These are phyloP conservation scores for Erebia epiphron DNA, from an alignment of 2,888 invertebrate genomes.

Conservation along the genomic window DNA sequence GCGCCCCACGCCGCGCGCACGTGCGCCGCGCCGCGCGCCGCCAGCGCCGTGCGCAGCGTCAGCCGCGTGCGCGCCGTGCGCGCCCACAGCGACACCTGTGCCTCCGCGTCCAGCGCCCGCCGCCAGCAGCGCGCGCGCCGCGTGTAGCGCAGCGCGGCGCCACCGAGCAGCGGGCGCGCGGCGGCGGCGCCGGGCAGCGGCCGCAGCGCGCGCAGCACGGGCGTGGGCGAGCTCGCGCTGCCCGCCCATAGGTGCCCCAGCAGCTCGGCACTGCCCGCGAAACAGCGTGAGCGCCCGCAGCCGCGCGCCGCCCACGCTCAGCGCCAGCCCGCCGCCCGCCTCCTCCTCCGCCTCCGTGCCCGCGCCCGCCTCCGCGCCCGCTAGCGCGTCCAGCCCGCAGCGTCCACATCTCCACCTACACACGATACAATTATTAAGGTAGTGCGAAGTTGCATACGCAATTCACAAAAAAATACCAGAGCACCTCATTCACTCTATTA, in stretches of 20 bases:
- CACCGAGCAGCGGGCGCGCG: slow-evolving; percentile 41
- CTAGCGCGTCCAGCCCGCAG: slow-evolving; percentile 54
- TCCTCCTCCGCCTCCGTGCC: slow-evolving; percentile 43
- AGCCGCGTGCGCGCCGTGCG: slow-evolving; percentile 49
- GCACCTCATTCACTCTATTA: too few relatives aligned
- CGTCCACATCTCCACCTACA: slow-evolving; percentile 56
- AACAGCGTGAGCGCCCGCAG: slow-evolving; percentile 50
- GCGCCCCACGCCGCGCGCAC: slow-evolving; percentile 41
- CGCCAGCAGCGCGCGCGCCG: slow-evolving; percentile 40
- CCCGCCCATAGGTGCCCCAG: slow-evolving; percentile 70
- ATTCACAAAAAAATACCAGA: too few relatives aligned
- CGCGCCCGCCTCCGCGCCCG: slow-evolving; percentile 32
- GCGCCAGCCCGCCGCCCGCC: slow-evolving; percentile 52
- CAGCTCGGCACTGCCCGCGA: slow-evolving; percentile 60
- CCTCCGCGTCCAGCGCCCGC: slow-evolving; percentile 47
- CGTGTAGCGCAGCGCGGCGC: slow-evolving; percentile 41
- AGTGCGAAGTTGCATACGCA: too few relatives aligned
- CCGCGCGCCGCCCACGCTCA: slow-evolving; percentile 56
- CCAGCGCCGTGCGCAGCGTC: slow-evolving; percentile 41
- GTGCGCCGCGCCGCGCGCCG: slow-evolving; percentile 35
- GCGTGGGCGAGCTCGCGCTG: slow-evolving; percentile 58
- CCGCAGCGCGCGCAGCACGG: slow-evolving; percentile 56
- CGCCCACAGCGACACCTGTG: slow-evolving; percentile 51
- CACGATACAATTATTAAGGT: too few relatives aligned
- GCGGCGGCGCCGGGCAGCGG: slow-evolving; percentile 33